Evolutionary conservation across 2,888 invertebrate species (phyloP), one percentile per base, ranked within the genome.

Genomic region (Ceriagrion tenellum): DNA sequence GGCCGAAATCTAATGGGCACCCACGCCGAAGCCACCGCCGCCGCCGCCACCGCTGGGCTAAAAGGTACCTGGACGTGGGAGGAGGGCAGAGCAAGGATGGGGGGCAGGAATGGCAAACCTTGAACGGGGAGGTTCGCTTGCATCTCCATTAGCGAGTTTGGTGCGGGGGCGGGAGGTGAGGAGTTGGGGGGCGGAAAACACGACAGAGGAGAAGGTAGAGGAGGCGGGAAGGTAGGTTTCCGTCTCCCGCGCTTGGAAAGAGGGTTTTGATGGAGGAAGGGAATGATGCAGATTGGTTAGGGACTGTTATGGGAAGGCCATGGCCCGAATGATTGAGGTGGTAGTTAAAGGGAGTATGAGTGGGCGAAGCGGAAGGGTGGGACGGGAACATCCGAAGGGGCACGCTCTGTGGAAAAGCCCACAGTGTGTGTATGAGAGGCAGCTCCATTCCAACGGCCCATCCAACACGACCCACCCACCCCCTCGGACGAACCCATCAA

Each of bases 281-380:
- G 55, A 89, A 89, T 89, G 91, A 91, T 91, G 91, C 91, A 91
- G 91, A 91, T 91, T 91, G 91, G 91, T 63, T 91, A 63, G 91
- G 59, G 91, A 91, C 59, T 91, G 91, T 91, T 91, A 55, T 26
- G 59, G 63, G 91, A 59, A 91, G 91, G 91, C 91, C 91, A 55
- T n/a, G 89, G 89, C 89, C 91, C 91, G 40, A 63, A 91, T 91
- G 91, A 91, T 91, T 91, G 91, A 91, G 91, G 91, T 91, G 91
- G 59, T 63, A 63, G 91, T 59, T 63, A 40, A 1, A 20, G 30
- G 40, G 63, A 23, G 47, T 20, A 26, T 18, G 40, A 90, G 69
- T n/a, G 69, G 18, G 40, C 12, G 30, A 55, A 55, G 90, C 55
- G n/a, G 20, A 47, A 8, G 56, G 56, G 4, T 20, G 90, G 0